Percentiles rank a stretch among this genome's conserved stretches.
These are phyloP conservation scores for Tigriopus californicus DNA, from an alignment of 2,888 invertebrate genomes.

Conservation along the genomic window DNA sequence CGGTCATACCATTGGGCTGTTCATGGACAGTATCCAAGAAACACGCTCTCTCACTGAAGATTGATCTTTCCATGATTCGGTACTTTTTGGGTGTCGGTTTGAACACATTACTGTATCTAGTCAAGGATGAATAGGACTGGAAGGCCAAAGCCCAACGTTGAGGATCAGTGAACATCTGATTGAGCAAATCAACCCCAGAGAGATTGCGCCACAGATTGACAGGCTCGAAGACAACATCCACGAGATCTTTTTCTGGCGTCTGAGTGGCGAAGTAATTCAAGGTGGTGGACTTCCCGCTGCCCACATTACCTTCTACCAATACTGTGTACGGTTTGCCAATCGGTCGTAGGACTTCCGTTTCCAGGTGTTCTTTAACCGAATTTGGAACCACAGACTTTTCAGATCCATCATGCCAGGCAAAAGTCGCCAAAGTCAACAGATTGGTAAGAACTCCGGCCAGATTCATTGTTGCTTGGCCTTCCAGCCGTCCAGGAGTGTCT, in stretches of 20 bases:
- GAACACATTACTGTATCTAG: constrained; percentile 58
- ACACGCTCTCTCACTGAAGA: constrained; percentile 46
- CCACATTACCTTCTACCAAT: constrained; percentile 70
- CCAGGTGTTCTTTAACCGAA: no score
- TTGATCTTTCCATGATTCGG: constrained; percentile 71
- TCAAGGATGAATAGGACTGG: constrained; percentile 73
- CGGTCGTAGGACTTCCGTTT: no score
- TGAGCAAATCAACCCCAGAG: constrained; percentile 24
- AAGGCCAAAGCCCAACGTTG: constrained; percentile 64
- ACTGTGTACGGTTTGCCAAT: constrained; percentile 37
- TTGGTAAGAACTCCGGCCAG: no score
- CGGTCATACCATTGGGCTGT: constrained; percentile 32
- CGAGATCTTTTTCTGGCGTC: background rate
- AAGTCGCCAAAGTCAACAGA: no score
- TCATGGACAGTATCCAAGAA: background rate
- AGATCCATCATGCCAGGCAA: no score
- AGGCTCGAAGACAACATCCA: constrained; percentile 2
- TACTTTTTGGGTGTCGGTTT: constrained; percentile 27
- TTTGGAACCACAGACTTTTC: no score
- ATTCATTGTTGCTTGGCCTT: no score
- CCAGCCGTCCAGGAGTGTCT: no score
- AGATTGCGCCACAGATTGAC: constrained; percentile 6
- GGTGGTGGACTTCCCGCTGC: constrained; percentile 73
- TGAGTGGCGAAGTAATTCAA: constrained; percentile 32
- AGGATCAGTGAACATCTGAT: constrained; percentile 69